Evolutionary conservation across 2,797 vertebrate genomes (phyloP), one percentile per base, ranked within the genome.

Genomic region (Melopsittacus undulatus): DNA sequence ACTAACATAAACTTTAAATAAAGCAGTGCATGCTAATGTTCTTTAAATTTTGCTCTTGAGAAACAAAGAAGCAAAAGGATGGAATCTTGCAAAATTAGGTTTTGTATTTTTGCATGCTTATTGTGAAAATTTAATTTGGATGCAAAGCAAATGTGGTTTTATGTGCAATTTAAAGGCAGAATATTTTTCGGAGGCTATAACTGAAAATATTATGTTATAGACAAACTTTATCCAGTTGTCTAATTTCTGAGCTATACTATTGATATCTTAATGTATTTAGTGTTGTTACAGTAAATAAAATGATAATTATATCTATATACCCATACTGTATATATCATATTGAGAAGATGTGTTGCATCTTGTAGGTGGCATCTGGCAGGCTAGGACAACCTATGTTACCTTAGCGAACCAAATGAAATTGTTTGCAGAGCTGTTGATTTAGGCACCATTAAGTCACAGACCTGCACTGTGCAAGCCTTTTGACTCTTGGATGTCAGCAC

Each of bases 141-240:
- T 46, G 22, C 5, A 3, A 32, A 78, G 13, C 6, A 63, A 78
- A 27, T 2, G 0, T 14, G 9, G 1, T 15, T 91, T 77, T 76
- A n/a, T 63, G 36, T 34, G 27, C 11, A 56, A 76, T 67, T 59
- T 67, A 72, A n/a, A 72, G 32, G 22, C 19, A 89, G 18, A 57
- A 68, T 45, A 62, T 8, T 86, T 62, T 72, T 46, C 43, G 29
- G 30, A 76, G 43, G 2, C 27, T 32, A 29, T 5, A 52, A 23
- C 34, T 52, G 61, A 61, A 76, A 72, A 49, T 48, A 32, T 21
- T 62, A 10, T 24, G 6, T 36, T 69, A n/a, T 6, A 81, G 16
- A 19, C 17, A 2, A 83, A 49, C 7, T 40, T 36, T 72, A 13
- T 13, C 16, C 11, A 29, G 13, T 6, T 70, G 68, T 34, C 13